Evolutionary conservation across 2,113 vertebrate species (phyloP), one percentile per base, ranked within the genome.

Genomic region (Jaculus jaculus): DNA sequence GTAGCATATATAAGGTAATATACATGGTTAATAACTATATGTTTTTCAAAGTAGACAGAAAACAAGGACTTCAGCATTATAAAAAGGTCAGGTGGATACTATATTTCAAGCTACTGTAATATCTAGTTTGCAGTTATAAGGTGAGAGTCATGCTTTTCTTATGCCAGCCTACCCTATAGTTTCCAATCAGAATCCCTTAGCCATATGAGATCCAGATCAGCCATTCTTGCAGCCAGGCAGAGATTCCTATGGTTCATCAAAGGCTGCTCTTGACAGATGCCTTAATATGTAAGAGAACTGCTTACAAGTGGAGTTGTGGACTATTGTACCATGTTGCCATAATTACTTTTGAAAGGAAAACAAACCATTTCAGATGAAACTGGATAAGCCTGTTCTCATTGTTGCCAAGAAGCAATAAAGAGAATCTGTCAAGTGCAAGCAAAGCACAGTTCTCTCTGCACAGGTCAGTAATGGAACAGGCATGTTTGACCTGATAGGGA

Each of bases 361-460:
- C 80, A 94, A 92, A 95, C 82, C 91, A 93, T 95, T 96, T 94
- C 93, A 42, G 23, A 89, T 89, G 83, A 92, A 95, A 96, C 96
- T 94, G 96, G 95, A 96, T 93, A 71, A 94, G 93, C 96, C 92
- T 96, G 95, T 96, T 97, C 86, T 96, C 61, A 75, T 18, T 74
- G 86, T 37, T 84, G 95, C 96, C 96, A 95, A 89, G 81, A 66
- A 78, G 60, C 74, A 84, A 78, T 95, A 94, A 93, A 95, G 84
- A 86, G 94, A 84, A 95, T 83, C 86, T 94, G 88, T 90, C 93
- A 89, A 87, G 84, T 84, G 68, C 60, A 9, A 90, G 94, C 66
- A 84, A 89, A 94, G 65, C 77, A 80, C 82, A n/a, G 3, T 13
- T 39, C 66, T 71, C 65, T 51, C 61, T 90, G 71, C 63, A 47